Base-by-base conservation (phyloP, 2,797 vertebrate genomes). In the Myoxocephalus aenaeus region DNA sequence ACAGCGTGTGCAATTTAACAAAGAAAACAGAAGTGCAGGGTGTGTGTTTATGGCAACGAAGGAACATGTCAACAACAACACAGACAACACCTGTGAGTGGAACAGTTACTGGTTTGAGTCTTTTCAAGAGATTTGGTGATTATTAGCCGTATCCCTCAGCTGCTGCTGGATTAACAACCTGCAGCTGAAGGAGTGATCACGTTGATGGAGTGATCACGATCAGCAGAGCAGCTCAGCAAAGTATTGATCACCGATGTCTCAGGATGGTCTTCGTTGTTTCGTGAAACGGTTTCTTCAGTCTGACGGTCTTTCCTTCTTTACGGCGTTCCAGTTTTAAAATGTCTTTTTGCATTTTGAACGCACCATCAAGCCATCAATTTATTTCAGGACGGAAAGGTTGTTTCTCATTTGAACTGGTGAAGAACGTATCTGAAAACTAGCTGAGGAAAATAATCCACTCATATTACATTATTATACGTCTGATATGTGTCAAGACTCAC, bases 191-290 rank as follows among this genome's bases (percentile, higher is more conserved):
- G 34, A 18, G 29, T 46, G 50, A 15, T 58, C 22, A 50, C 12
- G 40, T 32, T 18, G 1, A 50, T 46, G 17, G 17, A n/a, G 20
- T 25, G 6, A 65, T 66, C 29, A 54, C 32, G 46, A 66, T 40
- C 27, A 48, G 46, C 29, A 15, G 40, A 74, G 20, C 32, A 62
- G 25, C 13, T 38, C n/a, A 7, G 18, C 42, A 29, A 4, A 58
- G 65, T 63, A 66, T 25, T 29, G 54, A 48, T 62, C 65, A 18
- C 18, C 69, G 50, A 27, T 70, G 65, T 51, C n/a, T 59, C 59
- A 53, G 15, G 51, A 64, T 50, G 56, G 7, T 38, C 40, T 13
- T 56, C 9, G 29, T 9, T 61, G n/a, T 42, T 44, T 48, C n/a
- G 18, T 14, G 25, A 61, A 32, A 63, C 53, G 14, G 17, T n/a